These are phyloP conservation scores for Volucella bombylans DNA, from an alignment of 2,888 invertebrate species.

Conservation along the genomic window DNA sequence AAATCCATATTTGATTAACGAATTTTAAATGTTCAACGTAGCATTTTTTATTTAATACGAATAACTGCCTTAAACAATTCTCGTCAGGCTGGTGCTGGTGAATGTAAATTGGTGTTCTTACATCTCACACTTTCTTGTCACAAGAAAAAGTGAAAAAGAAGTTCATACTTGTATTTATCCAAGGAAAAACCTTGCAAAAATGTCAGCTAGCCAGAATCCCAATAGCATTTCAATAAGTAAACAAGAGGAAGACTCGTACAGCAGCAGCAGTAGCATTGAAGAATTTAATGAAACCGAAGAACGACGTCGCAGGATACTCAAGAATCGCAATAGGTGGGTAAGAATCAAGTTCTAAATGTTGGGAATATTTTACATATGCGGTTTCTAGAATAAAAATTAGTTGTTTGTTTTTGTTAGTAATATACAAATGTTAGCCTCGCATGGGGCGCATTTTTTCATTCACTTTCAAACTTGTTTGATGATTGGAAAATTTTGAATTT, in stretches of 20 bases:
- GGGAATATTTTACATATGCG: background rate
- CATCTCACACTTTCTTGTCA: slow-evolving; percentile 66
- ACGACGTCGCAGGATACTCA: slow-evolving; percentile 86
- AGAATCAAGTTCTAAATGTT: background rate
- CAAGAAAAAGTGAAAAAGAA: slow-evolving; percentile 63
- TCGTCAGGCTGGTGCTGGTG: slow-evolving; percentile 73
- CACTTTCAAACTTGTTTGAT: too few relatives aligned
- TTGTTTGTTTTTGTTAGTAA: background rate
- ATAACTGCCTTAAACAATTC: slow-evolving; percentile 51
- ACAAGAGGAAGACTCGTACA: slow-evolving; percentile 78
- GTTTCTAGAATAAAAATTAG: background rate
- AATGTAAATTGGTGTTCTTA: slow-evolving; percentile 72
- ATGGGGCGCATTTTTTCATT: too few relatives aligned
- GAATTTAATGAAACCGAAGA: slow-evolving; percentile 90
- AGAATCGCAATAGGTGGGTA: slow-evolving; percentile 87
- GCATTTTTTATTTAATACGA: slow-evolving; percentile 43
- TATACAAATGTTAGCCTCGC: too few relatives aligned
- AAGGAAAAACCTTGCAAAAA: slow-evolving; percentile 75
- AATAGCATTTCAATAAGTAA: slow-evolving; percentile 77
- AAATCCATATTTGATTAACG: slow-evolving; percentile 38
- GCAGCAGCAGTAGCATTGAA: slow-evolving; percentile 93
- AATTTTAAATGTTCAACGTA: slow-evolving; percentile 23
- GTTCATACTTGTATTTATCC: slow-evolving; percentile 16
- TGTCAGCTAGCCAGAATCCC: slow-evolving; percentile 80
- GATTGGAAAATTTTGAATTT: too few relatives aligned